Conservation (phyloP, 2,113 vertebrate species). For the Sylvilagus bachmani region DNA sequence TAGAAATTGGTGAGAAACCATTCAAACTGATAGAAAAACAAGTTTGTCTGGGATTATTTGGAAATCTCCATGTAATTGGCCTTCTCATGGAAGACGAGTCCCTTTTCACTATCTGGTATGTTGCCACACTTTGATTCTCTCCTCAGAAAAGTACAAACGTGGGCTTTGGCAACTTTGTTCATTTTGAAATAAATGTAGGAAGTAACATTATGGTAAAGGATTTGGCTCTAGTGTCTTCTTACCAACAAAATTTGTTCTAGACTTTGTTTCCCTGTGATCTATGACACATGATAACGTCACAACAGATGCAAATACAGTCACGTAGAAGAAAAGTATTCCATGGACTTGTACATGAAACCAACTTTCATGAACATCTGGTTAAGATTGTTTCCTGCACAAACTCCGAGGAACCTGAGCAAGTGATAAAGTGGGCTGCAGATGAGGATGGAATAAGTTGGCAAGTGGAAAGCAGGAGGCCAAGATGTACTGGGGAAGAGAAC, state of each 20-base stretch:
- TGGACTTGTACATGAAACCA: neutral
- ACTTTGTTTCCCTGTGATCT: neutral
- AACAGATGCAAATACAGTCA: neutral
- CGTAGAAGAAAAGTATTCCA: neutral
- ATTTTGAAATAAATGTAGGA: neutral
- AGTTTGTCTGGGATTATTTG: accelerated
- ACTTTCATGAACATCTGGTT: neutral
- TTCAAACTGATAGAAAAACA: neutral
- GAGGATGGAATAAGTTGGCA: neutral
- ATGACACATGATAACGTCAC: neutral
- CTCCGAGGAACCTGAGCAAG: neutral
- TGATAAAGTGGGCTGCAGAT: neutral
- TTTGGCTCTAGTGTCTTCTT: neutral
- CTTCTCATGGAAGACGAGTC: accelerated
- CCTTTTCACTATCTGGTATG: neutral
- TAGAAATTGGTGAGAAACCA: neutral
- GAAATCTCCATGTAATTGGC: neutral
- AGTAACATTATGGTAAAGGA: neutral
- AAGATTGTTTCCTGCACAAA: neutral
- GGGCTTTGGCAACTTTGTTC: neutral
- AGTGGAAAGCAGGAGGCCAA: neutral
- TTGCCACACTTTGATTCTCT: neutral
- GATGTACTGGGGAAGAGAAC: neutral
- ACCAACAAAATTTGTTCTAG: neutral
- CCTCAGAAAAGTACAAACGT: neutral